A percentile compares a stretch with the other conserved stretches of the same genome.
Conservation (phyloP, 2,113 vertebrate species). For the Odocoileus hemionus region DNA sequence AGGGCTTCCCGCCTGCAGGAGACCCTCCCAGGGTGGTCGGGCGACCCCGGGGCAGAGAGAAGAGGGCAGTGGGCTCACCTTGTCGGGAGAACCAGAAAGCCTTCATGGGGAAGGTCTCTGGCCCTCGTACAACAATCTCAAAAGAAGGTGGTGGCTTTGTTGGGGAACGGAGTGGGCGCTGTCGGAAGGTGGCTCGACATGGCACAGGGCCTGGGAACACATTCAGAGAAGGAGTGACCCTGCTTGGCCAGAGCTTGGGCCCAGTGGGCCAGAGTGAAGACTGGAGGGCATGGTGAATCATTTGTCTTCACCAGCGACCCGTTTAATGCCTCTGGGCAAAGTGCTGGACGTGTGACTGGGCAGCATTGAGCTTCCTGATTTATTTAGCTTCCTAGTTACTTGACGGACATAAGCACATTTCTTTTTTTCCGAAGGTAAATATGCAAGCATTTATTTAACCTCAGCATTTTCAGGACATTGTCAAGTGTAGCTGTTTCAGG, state of each 20-base stretch:
- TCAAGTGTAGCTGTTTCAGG: not conserved
- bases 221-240: rapidly evolving
- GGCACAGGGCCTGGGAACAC: no score
- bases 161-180: not conserved
- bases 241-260: not conserved
- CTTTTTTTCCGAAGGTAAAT: not conserved
- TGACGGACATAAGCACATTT: not conserved
- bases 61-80: not conserved
- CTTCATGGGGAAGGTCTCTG: not conserved
- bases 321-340: not conserved
- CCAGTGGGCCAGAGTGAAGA: rapidly evolving
- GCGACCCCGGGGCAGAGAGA: rapidly evolving
- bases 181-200: not conserved
- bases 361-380: not conserved
- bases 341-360: not conserved
- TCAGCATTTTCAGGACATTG: not conserved
- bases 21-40: rapidly evolving
- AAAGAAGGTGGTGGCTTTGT: not conserved
- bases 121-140: not conserved
- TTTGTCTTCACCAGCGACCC: not conserved
- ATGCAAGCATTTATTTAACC: not conserved
- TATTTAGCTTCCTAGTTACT: not conserved
- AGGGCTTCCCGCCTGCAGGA: rapidly evolving
- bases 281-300: no score
- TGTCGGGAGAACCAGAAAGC: not conserved